Evolutionary conservation across 2,113 vertebrate genomes (phyloP).

Genomic region (Seriola aureovittata): DNA sequence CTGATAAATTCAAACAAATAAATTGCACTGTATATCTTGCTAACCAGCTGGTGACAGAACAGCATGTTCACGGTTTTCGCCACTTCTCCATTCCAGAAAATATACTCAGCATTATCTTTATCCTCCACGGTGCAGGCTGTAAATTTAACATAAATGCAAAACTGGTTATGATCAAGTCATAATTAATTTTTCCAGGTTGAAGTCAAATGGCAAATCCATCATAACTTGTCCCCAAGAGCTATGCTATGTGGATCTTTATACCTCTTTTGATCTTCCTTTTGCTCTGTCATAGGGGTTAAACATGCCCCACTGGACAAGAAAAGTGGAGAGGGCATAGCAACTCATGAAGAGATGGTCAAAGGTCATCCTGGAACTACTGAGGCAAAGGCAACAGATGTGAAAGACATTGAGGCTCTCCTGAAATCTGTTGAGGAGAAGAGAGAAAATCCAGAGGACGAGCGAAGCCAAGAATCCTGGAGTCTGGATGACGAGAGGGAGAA

Average conservation of each 20-base stretch:
- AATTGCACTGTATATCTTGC: neutral
- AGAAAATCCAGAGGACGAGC: constrained; percentile 68
- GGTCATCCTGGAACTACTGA: constrained; percentile 50
- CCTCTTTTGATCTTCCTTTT: neutral
- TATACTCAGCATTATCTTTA: neutral
- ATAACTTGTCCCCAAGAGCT: neutral
- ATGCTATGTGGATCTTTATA: neutral
- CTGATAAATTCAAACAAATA: neutral
- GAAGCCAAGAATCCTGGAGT: constrained; percentile 80
- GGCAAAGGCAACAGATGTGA: constrained; percentile 65
- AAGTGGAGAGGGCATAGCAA: constrained; percentile 65
- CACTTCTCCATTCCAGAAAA: neutral
- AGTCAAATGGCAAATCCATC: neutral
- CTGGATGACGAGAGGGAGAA: constrained; percentile 63
- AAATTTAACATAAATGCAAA: neutral
- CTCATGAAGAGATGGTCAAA: constrained; percentile 68
- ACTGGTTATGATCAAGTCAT: neutral
- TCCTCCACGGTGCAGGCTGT: neutral
- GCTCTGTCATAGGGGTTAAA: constrained; percentile 81
- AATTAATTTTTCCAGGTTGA: neutral
- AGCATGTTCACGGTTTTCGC: neutral
- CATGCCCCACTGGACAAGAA: constrained; percentile 83
- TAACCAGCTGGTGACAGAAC: neutral
- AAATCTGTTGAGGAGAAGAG: constrained; percentile 77
- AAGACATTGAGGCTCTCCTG: constrained; percentile 79